A percentile compares a stretch with the other conserved stretches of the same genome.
phyloP scores from a whole-genome alignment of 1,140 invertebrate genomes.

The Bombus fervidus region DNA sequence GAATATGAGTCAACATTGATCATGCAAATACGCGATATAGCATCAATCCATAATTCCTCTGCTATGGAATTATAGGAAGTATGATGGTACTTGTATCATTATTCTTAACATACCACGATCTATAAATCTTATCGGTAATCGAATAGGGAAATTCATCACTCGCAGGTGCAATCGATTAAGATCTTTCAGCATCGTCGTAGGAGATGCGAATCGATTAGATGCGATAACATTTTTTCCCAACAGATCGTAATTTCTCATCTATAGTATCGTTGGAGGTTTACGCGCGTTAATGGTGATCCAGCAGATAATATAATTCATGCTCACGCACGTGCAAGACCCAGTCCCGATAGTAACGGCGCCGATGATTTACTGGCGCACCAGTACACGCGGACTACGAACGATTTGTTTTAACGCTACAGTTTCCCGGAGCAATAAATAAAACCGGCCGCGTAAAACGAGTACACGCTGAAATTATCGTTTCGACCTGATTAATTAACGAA shows the following conservation, averaged over 20 bases:
- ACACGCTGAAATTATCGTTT: constrained; percentile 58
- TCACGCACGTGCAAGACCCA: constrained; percentile 53
- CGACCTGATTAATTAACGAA: constrained; percentile 61
- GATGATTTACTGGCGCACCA: constrained; percentile 54
- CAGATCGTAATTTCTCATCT: constrained; percentile 28
- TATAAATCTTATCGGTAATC: background rate
- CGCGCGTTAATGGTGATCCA: constrained; percentile 63
- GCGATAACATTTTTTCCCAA: background rate
- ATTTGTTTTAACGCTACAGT: constrained; percentile 66
- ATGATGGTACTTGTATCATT: background rate
- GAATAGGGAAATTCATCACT: background rate
- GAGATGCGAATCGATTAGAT: background rate
- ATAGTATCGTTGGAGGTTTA: constrained; percentile 11
- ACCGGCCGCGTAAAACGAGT: constrained; percentile 52
- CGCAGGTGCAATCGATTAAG: background rate
- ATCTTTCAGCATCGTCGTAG: background rate
- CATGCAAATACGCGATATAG: background rate
- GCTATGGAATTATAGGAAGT: background rate
- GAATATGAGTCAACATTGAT: background rate
- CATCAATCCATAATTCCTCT: background rate
- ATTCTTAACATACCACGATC: background rate
- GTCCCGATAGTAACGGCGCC: constrained; percentile 53
- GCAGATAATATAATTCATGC: constrained; percentile 71
- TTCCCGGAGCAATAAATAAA: constrained; percentile 66
- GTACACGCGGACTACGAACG: constrained; percentile 39